Conservation (phyloP, 2,797 vertebrate species). For the Labroides dimidiatus region DNA sequence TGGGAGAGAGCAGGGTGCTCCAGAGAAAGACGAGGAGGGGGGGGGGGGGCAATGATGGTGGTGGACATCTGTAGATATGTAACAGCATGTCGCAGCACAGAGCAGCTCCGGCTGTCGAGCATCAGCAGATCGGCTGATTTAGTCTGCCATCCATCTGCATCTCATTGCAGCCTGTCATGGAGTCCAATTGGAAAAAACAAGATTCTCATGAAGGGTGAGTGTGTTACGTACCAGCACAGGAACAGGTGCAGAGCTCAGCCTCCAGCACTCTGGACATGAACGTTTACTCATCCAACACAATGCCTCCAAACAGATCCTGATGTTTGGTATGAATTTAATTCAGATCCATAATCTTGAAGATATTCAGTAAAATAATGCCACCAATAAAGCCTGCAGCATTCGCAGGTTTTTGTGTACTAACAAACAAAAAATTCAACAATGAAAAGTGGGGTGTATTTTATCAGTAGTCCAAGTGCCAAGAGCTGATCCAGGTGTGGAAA, state of each 20-base stretch:
- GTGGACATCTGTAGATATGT: constrained; percentile 73
- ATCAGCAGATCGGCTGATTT: constrained; percentile 54
- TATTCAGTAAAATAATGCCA: no score
- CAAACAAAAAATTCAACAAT: no score
- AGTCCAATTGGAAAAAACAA: constrained; percentile 18
- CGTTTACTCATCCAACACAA: neutral
- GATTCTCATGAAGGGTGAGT: constrained; percentile 5
- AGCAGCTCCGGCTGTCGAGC: constrained; percentile 49
- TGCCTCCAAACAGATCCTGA: neutral
- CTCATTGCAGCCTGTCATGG: constrained; percentile 50
- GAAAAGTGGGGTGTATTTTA: no score
- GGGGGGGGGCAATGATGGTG: neutral
- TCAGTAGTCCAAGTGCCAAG: no score
- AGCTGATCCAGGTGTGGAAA: no score
- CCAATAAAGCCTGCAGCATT: no score
- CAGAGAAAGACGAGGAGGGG: neutral
- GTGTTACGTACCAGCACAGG: constrained; percentile 13
- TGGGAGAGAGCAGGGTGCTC: constrained; percentile 26
- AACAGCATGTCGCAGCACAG: constrained; percentile 49
- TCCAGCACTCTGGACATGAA: neutral
- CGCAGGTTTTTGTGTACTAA: no score
- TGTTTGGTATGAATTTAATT: no score
- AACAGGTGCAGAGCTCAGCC: constrained; percentile 44
- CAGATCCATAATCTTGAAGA: no score
- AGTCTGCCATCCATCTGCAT: constrained; percentile 63